A percentile compares a stretch with the other conserved stretches of the same genome.
Evolutionary conservation across 2,797 vertebrate genomes (phyloP).

Genomic region (Rachycentron canadum): DNA sequence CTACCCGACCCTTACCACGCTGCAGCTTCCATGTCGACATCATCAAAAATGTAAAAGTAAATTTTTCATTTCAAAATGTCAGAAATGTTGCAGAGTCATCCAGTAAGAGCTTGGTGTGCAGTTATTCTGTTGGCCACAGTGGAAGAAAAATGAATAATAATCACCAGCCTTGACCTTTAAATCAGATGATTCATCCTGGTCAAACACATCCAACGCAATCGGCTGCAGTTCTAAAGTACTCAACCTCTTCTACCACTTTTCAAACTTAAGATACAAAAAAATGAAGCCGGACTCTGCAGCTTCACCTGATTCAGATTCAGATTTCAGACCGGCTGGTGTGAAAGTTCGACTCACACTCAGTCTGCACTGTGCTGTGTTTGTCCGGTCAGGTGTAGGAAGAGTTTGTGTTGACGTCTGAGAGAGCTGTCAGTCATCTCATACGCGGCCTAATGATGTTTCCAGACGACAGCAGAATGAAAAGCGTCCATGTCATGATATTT

Average conservation of each 20-base stretch:
- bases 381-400: slow-evolving; percentile 10
- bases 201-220: not conserved
- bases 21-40: too few species aligned
- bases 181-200: not conserved
- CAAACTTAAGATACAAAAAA: not conserved
- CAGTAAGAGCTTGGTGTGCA: too few species aligned
- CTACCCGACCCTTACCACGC: too few species aligned
- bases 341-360: not conserved
- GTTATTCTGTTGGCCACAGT: too few species aligned
- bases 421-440: slow-evolving; percentile 35
- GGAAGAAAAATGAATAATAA: not conserved
- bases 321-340: not conserved
- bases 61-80: not conserved
- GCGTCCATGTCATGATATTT: slow-evolving; percentile 25
- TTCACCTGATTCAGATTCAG: not conserved
- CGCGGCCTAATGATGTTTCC: slow-evolving; percentile 15
- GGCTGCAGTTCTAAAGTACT: too few species aligned
- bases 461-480: slow-evolving; percentile 11
- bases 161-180: not conserved
- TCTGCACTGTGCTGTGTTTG: slow-evolving; percentile 1
- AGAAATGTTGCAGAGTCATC: too few species aligned
- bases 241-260: too few species aligned
- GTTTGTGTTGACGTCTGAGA: slow-evolving; percentile 8
- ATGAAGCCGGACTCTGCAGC: not conserved
- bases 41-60: too few species aligned